Evolutionary conservation across 2,797 vertebrate species (phyloP).

Genomic region (Sus cebifrons): DNA sequence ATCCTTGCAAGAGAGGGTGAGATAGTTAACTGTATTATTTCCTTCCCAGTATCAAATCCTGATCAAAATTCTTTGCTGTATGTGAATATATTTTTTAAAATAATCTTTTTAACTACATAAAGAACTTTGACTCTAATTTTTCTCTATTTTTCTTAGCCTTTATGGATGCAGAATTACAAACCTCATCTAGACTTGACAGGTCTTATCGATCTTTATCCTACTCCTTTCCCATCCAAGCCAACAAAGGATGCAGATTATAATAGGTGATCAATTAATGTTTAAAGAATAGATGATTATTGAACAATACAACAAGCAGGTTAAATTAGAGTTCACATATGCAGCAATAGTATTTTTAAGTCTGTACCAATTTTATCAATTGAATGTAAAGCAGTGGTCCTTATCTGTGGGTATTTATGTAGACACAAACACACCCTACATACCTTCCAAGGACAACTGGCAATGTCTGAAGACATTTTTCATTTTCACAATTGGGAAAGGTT

Average conservation of each 20-base stretch:
- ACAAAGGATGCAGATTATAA: not conserved
- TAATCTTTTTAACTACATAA: not conserved
- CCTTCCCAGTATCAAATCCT: not conserved
- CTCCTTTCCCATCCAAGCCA: not conserved
- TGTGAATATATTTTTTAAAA: not conserved
- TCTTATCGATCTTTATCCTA: not conserved
- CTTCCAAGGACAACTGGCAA: not conserved
- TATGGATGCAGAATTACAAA: not conserved
- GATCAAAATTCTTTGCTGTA: conserved; percentile 14
- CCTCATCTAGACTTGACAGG: not conserved
- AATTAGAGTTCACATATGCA: not conserved
- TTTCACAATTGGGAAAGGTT: not conserved
- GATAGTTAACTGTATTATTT: not conserved
- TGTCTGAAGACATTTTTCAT: not conserved
- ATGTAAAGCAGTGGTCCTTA: conserved; percentile 1
- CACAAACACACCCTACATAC: not conserved
- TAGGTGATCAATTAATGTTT: conserved; percentile 13
- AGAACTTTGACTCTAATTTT: conserved; percentile 28
- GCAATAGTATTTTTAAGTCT: not conserved
- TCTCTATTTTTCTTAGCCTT: not conserved
- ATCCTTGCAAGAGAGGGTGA: not conserved
- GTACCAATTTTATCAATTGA: not conserved
- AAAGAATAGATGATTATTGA: not conserved
- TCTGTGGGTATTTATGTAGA: not conserved
- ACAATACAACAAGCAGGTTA: not conserved